Percentiles rank a stretch among this genome's conserved stretches.
Conservation (phyloP, 2,113 vertebrate genomes). For the Clinocottus analis region DNA sequence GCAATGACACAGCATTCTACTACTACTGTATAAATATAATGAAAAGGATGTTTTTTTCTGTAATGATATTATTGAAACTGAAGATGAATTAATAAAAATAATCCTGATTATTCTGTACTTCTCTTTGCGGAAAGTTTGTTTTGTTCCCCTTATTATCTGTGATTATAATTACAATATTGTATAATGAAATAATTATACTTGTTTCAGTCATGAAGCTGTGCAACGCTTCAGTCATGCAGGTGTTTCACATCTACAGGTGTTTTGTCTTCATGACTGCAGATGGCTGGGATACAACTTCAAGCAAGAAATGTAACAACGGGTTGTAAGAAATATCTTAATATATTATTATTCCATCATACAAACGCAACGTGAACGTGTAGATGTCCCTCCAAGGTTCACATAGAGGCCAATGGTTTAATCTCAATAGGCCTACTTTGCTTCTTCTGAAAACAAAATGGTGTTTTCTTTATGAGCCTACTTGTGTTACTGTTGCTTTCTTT, state of each 20-base stretch:
- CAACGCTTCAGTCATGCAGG: background rate
- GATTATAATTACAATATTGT: background rate
- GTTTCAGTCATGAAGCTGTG: background rate
- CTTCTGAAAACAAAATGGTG: background rate
- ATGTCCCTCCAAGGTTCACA: background rate
- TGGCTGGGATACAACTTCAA: background rate
- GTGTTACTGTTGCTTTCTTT: background rate
- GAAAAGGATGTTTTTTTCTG: constrained; percentile 91
- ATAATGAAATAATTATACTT: background rate
- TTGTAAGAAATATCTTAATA: too few species aligned
- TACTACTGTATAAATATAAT: constrained; percentile 95
- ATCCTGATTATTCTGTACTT: constrained; percentile 97
- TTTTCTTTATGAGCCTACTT: background rate
- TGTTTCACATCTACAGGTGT: background rate
- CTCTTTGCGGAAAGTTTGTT: constrained; percentile 4
- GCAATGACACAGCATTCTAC: constrained; percentile 96
- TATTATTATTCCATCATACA: too few species aligned
- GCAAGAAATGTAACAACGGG: background rate
- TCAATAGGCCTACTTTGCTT: background rate
- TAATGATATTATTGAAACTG: constrained; percentile 97
- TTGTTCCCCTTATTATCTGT: background rate
- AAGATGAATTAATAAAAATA: constrained; percentile 93
- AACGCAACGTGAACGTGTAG: too few species aligned
- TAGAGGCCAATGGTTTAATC: background rate
- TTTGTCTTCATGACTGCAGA: background rate